Conservation (phyloP, 2,113 vertebrate species). For the Hippolais icterina region DNA sequence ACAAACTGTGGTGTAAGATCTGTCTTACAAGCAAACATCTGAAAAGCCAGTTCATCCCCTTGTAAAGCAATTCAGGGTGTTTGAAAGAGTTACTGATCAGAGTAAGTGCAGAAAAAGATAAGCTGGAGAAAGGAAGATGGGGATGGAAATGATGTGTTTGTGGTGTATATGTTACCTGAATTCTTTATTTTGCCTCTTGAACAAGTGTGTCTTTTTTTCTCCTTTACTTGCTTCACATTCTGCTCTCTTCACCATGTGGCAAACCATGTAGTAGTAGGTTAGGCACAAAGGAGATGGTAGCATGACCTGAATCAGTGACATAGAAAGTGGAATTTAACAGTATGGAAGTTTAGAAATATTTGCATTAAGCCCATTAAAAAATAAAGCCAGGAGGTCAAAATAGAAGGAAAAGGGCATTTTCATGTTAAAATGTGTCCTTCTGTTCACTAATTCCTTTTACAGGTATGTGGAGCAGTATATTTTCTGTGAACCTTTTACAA, state of each 20-base stretch:
- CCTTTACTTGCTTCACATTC: not conserved
- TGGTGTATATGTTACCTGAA: not conserved
- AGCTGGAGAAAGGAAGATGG: not conserved
- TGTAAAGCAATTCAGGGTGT: not conserved
- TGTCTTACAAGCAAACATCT: not conserved
- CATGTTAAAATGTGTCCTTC: not conserved
- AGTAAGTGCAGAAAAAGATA: not conserved
- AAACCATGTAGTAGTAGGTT: not conserved
- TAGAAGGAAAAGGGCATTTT: not conserved
- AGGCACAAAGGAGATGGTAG: not conserved
- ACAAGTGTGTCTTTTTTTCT: not conserved
- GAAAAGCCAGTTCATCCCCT: not conserved
- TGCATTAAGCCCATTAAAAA: not conserved
- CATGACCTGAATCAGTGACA: not conserved
- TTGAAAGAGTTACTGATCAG: not conserved
- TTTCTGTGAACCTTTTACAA: slow-evolving; percentile 80
- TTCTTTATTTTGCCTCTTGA: not conserved
- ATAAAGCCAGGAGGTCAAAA: not conserved
- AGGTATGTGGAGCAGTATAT: slow-evolving; percentile 84
- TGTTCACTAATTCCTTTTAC: not conserved
- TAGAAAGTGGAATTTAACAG: not conserved
- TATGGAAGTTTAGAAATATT: not conserved
- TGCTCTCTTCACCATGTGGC: not conserved
- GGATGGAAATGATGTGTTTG: not conserved
- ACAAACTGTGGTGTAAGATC: not conserved